Base-by-base conservation (phyloP, 2,113 vertebrate genomes). In the Leuciscus idus region DNA sequence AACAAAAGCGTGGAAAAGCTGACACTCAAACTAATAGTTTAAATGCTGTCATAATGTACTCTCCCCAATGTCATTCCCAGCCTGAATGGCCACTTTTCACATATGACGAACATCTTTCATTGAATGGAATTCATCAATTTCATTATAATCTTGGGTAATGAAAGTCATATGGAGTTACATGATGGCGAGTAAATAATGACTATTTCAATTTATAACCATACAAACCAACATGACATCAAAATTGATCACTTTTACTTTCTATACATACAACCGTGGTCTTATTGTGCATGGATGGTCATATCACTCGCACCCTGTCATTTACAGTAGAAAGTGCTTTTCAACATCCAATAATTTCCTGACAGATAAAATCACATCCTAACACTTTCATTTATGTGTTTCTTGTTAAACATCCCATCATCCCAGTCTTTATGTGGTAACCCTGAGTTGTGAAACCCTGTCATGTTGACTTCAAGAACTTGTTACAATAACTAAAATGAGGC, bases 391-490 rank as follows among this genome's bases (percentile, higher is more conserved):
- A 11, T 6, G 11, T 43, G 6, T 15, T 50, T 17, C 1, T 17
- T 50, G 43, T 26, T 17, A 74, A 48, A 74, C n/a, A 17, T 48
- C 72, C 36, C 36, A 39, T 79, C 33, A 36, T 8, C 55, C 4
- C 12, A 10, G 13, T 61, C 19, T 79, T 79, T 59, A 79, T 39
- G 21, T 21, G 61, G 2, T n/a, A 36, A 43, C 13, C 17, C 36
- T 26, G 13, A 26, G 12, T 59, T 61, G 13, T 10, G 11, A 80
- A 17, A 10, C 26, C 33, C 1, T 46, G 36, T 61, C 36, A 62
- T 26, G 77, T 28, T 62, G 77, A 43, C 33, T 80, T 43, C 30
- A 43, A 62, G 57, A 39, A 43, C 57, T 62, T 75, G 72, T 75
- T 50, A 75, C 43, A 75, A 75, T 50, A 50, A 75, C 21, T 12